Conservation (phyloP, 2,888 invertebrate species). For the Drosophila bunnanda region DNA sequence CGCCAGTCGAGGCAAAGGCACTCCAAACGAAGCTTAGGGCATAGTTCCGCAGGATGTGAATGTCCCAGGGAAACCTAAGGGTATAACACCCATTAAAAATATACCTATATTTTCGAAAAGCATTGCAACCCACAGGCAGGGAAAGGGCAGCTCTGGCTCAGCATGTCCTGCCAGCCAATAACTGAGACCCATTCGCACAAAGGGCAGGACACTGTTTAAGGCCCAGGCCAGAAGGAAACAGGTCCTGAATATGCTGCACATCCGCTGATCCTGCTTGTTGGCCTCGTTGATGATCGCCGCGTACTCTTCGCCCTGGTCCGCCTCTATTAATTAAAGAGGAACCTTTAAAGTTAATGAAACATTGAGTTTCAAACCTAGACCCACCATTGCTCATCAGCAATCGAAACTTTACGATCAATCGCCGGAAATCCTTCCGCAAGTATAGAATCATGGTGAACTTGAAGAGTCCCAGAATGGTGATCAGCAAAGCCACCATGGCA, state of each 20-base stretch:
- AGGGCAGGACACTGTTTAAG: constrained; percentile 24
- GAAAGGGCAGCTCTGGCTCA: constrained; percentile 36
- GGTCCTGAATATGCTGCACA: constrained; percentile 46
- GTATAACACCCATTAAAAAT: accelerated
- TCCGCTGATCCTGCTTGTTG: constrained; percentile 34
- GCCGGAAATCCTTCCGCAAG: constrained; percentile 23
- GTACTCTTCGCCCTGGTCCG: constrained; percentile 7
- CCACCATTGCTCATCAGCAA: constrained; percentile 44
- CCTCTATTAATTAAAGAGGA: constrained; percentile 24
- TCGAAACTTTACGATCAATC: constrained; percentile 33
- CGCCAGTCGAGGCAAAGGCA: constrained; percentile 28
- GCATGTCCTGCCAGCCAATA: constrained; percentile 31
- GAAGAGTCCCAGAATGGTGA: constrained; percentile 42
- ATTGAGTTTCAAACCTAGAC: not conserved
- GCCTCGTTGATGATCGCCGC: constrained; percentile 17
- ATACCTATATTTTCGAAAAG: not conserved
- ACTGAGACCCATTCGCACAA: constrained; percentile 23
- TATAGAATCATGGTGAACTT: constrained; percentile 51
- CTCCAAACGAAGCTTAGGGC: constrained; percentile 30
- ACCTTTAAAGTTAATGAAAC: no score
- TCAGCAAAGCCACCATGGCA: constrained; percentile 36
- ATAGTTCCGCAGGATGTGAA: constrained; percentile 28
- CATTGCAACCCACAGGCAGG: constrained; percentile 37
- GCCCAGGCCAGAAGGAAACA: constrained; percentile 40
- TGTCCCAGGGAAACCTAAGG: constrained; percentile 56